Base-by-base conservation (phyloP, 2,888 invertebrate genomes). In the Cactoblastis cactorum region DNA sequence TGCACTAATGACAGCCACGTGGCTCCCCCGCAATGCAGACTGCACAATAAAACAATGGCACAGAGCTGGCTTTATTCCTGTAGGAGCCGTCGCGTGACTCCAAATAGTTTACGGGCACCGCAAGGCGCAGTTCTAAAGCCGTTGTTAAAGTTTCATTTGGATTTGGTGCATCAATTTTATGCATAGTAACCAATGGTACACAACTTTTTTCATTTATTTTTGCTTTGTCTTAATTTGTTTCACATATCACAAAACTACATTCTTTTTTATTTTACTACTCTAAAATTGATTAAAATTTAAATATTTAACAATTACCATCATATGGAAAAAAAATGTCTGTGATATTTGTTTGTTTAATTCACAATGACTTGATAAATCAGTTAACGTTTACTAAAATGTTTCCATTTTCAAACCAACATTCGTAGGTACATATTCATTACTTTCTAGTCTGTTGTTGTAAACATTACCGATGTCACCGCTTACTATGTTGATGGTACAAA, bases 21-120 rank as follows among this genome's bases (percentile, higher is more conserved):
- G 87, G 83, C 86, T 81, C 85, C 82, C 86, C 88, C 81, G 89
- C 89, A 88, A 78, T 88, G 88, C 88, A 89, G 88, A 71, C 82
- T 80, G 80, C 81, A 87, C 86, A 87, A 87, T 86, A 87, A 87
- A 86, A 88, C 87, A 88, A 88, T 86, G 74, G 77, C 73, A 69
- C 74, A 69, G 74, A 81, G 78, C 77, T 80, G 74, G 75, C 83
- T 81, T 83, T 83, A 88, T 86, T 83, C 80, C 81, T 77, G 63
- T 74, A 83, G 83, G 81, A 83, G 74, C 75, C 74, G 79, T 86
- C 81, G 85, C 86, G 83, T 86, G 84, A 84, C 81, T 79, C 60
- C 63, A 63, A 69, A 74, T 77, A 78, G 83, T 82, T 80, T 76
- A 67, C 68, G 73, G 65, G 69, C 69, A 74, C 80, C 78, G 67